Evolutionary conservation across 2,888 invertebrate species (phyloP).

Genomic region (Trissolcus japonicus): DNA sequence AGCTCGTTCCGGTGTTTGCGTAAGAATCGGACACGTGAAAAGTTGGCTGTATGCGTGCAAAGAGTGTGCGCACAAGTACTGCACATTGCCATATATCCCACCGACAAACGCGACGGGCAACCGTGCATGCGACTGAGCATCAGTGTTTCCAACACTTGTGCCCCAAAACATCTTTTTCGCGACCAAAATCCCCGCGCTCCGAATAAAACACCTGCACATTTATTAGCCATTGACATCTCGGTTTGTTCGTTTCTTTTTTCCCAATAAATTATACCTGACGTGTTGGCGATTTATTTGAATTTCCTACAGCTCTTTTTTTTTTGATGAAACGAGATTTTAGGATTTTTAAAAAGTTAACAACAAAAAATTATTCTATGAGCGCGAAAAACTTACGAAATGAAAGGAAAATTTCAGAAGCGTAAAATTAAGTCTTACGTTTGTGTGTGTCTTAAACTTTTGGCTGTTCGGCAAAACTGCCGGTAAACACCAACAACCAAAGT

Average conservation of each 20-base stretch:
- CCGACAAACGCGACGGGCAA: conserved; percentile 37
- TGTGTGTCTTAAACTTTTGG: too few species aligned
- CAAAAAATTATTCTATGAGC: too few species aligned
- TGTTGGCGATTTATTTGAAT: not conserved
- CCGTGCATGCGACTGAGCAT: conserved; percentile 60
- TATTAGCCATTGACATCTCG: not conserved
- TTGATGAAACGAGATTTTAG: not conserved
- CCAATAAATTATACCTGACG: not conserved
- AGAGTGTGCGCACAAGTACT: conserved; percentile 37
- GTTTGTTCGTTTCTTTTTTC: not conserved
- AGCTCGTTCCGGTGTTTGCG: conserved; percentile 47
- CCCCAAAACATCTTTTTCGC: conserved; percentile 45
- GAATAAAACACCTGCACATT: conserved; percentile 25
- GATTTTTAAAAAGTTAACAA: too few species aligned
- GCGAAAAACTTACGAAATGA: too few species aligned
- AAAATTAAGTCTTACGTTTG: too few species aligned
- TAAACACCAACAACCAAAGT: too few species aligned
- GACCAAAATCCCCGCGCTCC: conserved; percentile 33
- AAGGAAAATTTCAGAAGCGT: too few species aligned
- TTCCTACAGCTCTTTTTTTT: too few species aligned
- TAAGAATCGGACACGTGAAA: conserved; percentile 46
- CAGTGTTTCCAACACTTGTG: conserved; percentile 53
- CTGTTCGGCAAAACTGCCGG: too few species aligned
- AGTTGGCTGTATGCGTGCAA: conserved; percentile 25
- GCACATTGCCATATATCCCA: conserved; percentile 25